Percentiles rank a stretch among this genome's conserved stretches.
These are phyloP conservation scores for Acanthornis magna DNA, from an alignment of 2,797 vertebrate species.

Conservation along the genomic window DNA sequence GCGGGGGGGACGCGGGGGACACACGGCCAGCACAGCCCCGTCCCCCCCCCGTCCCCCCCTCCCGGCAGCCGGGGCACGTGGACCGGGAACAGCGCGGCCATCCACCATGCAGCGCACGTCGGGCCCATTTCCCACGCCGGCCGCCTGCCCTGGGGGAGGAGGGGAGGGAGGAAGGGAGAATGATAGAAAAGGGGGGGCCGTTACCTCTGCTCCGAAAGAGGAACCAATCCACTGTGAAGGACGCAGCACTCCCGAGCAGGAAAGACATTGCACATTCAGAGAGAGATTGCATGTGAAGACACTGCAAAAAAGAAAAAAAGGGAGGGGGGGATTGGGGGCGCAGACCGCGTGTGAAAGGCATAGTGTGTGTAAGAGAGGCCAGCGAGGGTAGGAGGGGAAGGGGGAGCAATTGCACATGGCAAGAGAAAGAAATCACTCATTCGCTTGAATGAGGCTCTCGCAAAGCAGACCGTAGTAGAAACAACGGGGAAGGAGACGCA, in stretches of 20 bases:
- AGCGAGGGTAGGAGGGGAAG: background rate
- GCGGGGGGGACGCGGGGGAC: background rate
- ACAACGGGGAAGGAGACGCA: background rate
- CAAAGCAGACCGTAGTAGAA: background rate
- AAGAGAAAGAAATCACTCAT: conserved; percentile 42
- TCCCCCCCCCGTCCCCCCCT: background rate
- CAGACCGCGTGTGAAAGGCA: conserved; percentile 22
- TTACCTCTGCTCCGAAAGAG: conserved; percentile 65
- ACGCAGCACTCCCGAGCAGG: conserved; percentile 41
- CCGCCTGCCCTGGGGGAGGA: conserved; percentile 35
- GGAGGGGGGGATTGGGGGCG: background rate
- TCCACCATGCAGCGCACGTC: conserved; percentile 75
- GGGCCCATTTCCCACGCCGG: conserved; percentile 77
- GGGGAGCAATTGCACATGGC: background rate
- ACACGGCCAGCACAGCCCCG: background rate
- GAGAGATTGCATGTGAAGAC: conserved; percentile 23
- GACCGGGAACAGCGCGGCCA: background rate
- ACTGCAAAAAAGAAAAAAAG: background rate
- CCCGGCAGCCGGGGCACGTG: background rate
- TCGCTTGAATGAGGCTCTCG: background rate
- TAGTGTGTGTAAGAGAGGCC: conserved; percentile 31
- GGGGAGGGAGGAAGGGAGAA: background rate
- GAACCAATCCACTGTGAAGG: conserved; percentile 77
- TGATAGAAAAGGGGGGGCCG: background rate
- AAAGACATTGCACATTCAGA: conserved; percentile 39